Conservation (phyloP, 2,113 vertebrate genomes). For the Plectropomus leopardus region DNA sequence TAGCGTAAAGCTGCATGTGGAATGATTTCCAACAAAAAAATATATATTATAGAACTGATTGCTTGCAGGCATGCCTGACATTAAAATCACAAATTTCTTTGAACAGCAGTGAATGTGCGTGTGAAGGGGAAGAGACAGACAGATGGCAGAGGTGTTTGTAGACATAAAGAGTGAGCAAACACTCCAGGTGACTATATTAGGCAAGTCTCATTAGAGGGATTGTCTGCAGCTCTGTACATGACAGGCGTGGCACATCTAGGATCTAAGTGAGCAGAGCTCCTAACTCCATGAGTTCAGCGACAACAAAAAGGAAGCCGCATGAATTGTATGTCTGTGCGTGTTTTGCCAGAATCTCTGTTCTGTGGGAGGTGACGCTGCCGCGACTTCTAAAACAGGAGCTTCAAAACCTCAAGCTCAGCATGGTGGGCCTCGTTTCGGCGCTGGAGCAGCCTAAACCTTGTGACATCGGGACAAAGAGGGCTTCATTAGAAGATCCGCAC, state of each 20-base stretch:
- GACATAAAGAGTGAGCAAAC: conserved; percentile 49
- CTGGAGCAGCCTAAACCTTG: conserved; percentile 59
- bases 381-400: conserved; percentile 68
- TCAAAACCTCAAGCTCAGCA: conserved; percentile 74
- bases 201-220: conserved; percentile 71
- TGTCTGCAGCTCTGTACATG: conserved; percentile 54
- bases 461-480: conserved; percentile 67
- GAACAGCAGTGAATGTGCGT: conserved; percentile 20
- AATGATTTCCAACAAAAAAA: conserved; percentile 8
- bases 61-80: conserved; percentile 31
- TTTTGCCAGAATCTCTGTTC: conserved; percentile 63
- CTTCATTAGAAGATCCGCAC: conserved; percentile 74
- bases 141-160: conserved; percentile 56
- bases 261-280: conserved; percentile 60
- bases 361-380: conserved; percentile 62
- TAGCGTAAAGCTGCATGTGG: conserved; percentile 31
- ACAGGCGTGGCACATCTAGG: conserved; percentile 37
- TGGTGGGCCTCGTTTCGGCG: conserved; percentile 66
- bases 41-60: conserved; percentile 11
- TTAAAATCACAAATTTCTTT: conserved; percentile 38
- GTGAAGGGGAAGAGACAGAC: conserved; percentile 30
- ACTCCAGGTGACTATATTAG: conserved; percentile 69
- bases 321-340: conserved; percentile 43
- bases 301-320: conserved; percentile 44
- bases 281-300: conserved; percentile 55